These are phyloP conservation scores for Neoitamus cyanurus DNA, from an alignment of 2,888 invertebrate genomes.

Conservation along the genomic window DNA sequence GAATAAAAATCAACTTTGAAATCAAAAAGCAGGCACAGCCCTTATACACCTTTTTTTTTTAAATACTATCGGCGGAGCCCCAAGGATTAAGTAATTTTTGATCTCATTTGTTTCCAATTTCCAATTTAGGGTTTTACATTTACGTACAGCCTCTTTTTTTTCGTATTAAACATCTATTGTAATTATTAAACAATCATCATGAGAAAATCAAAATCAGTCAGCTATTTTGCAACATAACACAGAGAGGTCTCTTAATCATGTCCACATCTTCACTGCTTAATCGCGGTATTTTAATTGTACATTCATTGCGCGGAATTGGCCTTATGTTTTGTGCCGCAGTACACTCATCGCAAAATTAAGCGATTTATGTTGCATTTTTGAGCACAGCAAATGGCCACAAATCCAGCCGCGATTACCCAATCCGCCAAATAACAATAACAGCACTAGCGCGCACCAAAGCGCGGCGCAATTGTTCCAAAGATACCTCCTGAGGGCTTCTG, in stretches of 20 bases:
- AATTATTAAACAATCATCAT: too few species aligned
- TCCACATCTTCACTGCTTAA: neutral
- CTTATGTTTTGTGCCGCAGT: neutral
- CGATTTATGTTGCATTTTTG: conserved; percentile 14
- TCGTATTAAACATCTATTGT: too few species aligned
- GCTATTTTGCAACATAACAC: neutral
- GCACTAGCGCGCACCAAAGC: conserved; percentile 15
- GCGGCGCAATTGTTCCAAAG: conserved; percentile 17
- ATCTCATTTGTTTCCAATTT: too few species aligned
- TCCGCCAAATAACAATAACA: conserved; percentile 25
- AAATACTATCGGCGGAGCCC: too few species aligned
- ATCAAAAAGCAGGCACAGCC: too few species aligned
- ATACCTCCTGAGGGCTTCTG: conserved; percentile 50
- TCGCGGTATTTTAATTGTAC: neutral
- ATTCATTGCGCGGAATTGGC: neutral
- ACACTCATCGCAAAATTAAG: conserved; percentile 4
- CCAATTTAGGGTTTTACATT: too few species aligned
- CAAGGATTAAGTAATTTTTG: too few species aligned
- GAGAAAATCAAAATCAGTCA: neutral
- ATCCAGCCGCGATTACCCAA: conserved; percentile 32
- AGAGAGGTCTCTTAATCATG: neutral
- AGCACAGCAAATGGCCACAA: neutral
- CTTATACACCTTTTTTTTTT: too few species aligned
- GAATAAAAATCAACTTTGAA: too few species aligned
- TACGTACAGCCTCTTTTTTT: too few species aligned